Evolutionary conservation across 2,113 vertebrate species (phyloP).

Genomic region (Saccopteryx leptura): DNA sequence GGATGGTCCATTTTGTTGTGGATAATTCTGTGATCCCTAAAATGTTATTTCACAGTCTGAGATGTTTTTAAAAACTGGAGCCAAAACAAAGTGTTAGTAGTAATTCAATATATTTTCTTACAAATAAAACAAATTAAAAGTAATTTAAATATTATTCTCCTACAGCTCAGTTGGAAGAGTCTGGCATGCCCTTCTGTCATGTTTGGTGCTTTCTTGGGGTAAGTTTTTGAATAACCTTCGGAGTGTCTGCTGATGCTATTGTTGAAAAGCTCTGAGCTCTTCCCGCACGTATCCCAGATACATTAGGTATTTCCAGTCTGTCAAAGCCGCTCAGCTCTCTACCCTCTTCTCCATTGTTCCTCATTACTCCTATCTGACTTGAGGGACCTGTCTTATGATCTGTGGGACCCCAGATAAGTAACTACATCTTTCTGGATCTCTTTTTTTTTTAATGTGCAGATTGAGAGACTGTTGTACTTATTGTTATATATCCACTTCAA

Average conservation of each 20-base stretch:
- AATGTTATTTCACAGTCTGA: background rate
- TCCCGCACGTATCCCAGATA: background rate
- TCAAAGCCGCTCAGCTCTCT: fast-evolving
- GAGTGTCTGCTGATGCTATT: fast-evolving
- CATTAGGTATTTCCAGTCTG: too few relatives aligned
- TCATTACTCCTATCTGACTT: background rate
- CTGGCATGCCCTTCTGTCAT: too few relatives aligned
- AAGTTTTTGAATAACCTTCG: background rate
- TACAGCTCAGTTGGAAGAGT: background rate
- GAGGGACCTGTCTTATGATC: background rate
- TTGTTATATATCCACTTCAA: background rate
- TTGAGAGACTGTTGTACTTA: background rate
- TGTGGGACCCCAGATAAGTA: background rate
- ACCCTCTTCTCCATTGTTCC: fast-evolving
- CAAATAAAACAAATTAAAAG: background rate
- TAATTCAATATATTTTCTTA: background rate
- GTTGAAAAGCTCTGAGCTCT: background rate
- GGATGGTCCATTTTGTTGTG: fast-evolving
- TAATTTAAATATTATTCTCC: background rate
- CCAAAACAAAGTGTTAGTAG: background rate
- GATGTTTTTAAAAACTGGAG: background rate
- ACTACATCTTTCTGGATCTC: background rate
- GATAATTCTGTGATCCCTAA: background rate
- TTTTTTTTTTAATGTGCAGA: background rate
- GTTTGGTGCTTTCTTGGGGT: background rate